Evolutionary conservation across 2,888 invertebrate genomes (phyloP).

Genomic region (Lycophotia porphyrea): DNA sequence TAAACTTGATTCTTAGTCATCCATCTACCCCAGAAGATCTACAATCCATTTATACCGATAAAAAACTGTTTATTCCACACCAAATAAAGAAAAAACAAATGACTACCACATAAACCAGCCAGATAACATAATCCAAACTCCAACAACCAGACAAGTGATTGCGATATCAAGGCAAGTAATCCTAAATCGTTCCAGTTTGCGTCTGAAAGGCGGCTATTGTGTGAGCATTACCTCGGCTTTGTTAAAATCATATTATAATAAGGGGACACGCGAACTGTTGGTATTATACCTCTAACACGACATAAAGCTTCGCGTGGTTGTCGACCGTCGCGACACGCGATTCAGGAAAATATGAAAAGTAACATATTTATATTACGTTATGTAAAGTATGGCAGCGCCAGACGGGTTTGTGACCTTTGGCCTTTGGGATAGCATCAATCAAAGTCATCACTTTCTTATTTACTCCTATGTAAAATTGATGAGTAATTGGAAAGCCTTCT

Average conservation of each 20-base stretch:
- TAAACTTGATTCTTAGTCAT: background rate
- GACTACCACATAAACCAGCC: conserved; percentile 8
- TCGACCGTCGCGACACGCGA: conserved; percentile 78
- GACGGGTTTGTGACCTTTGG: conserved; percentile 7
- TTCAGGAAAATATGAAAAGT: conserved; percentile 70
- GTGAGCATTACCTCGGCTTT: conserved; percentile 83
- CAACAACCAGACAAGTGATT: conserved; percentile 64
- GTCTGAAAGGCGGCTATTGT: conserved; percentile 83
- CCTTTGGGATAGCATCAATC: background rate
- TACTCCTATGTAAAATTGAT: background rate
- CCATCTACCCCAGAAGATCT: background rate
- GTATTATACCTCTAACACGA: conserved; percentile 80
- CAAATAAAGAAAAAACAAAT: conserved; percentile 18
- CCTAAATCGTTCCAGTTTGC: conserved; percentile 83
- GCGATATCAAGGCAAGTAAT: conserved; percentile 71
- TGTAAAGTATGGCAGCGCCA: conserved; percentile 9
- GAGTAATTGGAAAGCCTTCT: background rate
- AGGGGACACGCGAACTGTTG: conserved; percentile 86
- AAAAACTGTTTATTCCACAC: background rate
- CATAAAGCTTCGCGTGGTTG: conserved; percentile 74
- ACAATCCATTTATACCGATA: background rate
- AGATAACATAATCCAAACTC: conserved; percentile 56
- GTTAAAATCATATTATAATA: conserved; percentile 87
- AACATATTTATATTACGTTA: conserved; percentile 59
- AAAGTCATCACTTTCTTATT: background rate